Evolutionary conservation across 2,888 invertebrate species (phyloP), one percentile per base, ranked within the genome.

Genomic region (Odontothrips loti): DNA sequence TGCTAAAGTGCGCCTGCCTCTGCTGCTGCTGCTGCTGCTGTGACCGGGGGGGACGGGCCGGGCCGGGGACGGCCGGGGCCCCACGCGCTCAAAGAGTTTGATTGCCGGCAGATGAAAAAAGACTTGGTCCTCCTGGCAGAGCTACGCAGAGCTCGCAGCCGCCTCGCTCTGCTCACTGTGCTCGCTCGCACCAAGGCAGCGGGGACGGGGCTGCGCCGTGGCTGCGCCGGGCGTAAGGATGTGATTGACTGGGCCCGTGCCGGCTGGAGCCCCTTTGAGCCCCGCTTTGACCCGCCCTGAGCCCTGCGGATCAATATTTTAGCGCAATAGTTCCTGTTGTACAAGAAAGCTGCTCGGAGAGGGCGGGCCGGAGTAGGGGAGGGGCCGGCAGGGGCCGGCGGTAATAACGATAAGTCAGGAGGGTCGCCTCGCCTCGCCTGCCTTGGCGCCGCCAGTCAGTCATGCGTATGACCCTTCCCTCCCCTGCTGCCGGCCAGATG

Each of bases 341-440:
- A 17, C 58, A n/a, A n/a, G 20, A 20, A 17, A 58, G 58, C 58
- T 11, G 58, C 20, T 11, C 58, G 58, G 34, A 6, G 34, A 6
- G 3, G 58, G 58, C 58, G 58, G 58, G 58, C 6, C 20, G 58
- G 58, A 11, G 51, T 10, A 10, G 58, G 58, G 20, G 58, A 11
- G n/a, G 58, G 15, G 58, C 8, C 12, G 51, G 51, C 51, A 51
- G 58, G 34, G 34, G 34, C 3, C 34, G 34, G 17, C 58, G n/a
- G 68, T 27, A 75, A 75, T 75, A 75, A 75, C 68, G 68, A 75
- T 75, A 75, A 75, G 68, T 75, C 68, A 23, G 68, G 12, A 27
- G 68, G 68, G 68, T 75, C 23, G 68, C 68, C 23, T n/a, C 58
- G 58, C 58, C 58, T 51, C 15, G 51, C 51, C 51, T 75, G 68